A percentile compares a stretch with the other conserved stretches of the same genome.
Conservation (phyloP, 2,797 vertebrate species). For the Eidolon dupreanum region DNA sequence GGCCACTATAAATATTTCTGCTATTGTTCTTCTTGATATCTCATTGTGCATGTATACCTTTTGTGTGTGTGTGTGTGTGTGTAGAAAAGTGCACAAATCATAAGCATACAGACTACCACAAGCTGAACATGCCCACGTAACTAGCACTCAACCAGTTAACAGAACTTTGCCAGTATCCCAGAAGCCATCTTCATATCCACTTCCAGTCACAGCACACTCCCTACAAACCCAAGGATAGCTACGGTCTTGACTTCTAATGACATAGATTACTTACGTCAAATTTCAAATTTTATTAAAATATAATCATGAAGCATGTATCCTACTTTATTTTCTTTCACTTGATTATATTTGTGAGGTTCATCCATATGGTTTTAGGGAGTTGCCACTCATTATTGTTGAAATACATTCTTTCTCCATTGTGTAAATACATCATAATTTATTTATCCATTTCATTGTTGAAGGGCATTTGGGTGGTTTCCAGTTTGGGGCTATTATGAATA, state of each 20-base stretch:
- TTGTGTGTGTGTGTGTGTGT: not conserved
- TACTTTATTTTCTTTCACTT: not conserved
- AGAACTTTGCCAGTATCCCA: not conserved
- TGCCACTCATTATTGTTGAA: not conserved
- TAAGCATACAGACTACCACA: not conserved
- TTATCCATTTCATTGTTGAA: not conserved
- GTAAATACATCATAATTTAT: constrained; percentile 2
- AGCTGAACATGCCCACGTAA: not conserved
- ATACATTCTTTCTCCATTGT: not conserved
- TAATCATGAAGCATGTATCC: not conserved
- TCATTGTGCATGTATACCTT: not conserved
- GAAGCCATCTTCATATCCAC: not conserved
- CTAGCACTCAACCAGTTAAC: not conserved
- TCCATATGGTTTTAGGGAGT: not conserved
- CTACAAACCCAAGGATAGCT: not conserved
- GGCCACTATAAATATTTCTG: not conserved
- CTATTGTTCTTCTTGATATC: not conserved
- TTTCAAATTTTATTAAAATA: not conserved
- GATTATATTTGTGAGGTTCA: not conserved
- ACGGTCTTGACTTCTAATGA: not conserved
- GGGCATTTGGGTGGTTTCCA: not conserved
- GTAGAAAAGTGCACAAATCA: not conserved
- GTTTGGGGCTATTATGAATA: not conserved
- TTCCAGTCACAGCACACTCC: not conserved
- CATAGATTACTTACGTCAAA: not conserved